Evolutionary conservation across 2,888 invertebrate genomes (phyloP).

Genomic region (Nemotelus pantherinus): DNA sequence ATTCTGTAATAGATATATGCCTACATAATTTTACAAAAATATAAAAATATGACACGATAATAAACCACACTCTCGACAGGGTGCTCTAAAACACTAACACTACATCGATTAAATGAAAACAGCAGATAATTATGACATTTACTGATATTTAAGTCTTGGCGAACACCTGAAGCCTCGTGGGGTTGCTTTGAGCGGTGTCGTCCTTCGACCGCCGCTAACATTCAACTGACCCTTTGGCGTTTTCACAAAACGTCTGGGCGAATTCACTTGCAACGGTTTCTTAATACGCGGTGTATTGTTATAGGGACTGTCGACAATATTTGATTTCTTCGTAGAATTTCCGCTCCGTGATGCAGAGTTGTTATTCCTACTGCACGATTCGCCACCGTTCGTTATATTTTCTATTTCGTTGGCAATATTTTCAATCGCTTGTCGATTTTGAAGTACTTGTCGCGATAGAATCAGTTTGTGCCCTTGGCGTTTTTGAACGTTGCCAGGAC

Average conservation of each 20-base stretch:
- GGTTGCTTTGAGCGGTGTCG: constrained; percentile 38
- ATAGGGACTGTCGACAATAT: constrained; percentile 27
- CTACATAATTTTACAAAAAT: constrained; percentile 3
- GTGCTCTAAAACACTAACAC: neutral
- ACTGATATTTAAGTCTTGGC: constrained; percentile 35
- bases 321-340: neutral
- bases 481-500: constrained; percentile 53
- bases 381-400: constrained; percentile 11
- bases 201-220: neutral
- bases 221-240: constrained; percentile 22
- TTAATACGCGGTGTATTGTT: constrained; percentile 37
- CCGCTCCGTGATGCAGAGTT: neutral
- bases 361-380: neutral
- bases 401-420: constrained; percentile 33
- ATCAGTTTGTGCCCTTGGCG: constrained; percentile 42
- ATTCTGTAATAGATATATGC: neutral
- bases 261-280: constrained; percentile 40
- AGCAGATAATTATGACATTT: constrained; percentile 2
- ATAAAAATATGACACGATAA: constrained; percentile 38
- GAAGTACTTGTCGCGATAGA: neutral
- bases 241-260: constrained; percentile 41
- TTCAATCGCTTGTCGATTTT: constrained; percentile 28
- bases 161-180: constrained; percentile 28
- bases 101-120: neutral
- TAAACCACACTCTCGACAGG: neutral